Evolutionary conservation across 2,797 vertebrate genomes (phyloP), one percentile per base, ranked within the genome.

Genomic region (Rostrhamus sociabilis): DNA sequence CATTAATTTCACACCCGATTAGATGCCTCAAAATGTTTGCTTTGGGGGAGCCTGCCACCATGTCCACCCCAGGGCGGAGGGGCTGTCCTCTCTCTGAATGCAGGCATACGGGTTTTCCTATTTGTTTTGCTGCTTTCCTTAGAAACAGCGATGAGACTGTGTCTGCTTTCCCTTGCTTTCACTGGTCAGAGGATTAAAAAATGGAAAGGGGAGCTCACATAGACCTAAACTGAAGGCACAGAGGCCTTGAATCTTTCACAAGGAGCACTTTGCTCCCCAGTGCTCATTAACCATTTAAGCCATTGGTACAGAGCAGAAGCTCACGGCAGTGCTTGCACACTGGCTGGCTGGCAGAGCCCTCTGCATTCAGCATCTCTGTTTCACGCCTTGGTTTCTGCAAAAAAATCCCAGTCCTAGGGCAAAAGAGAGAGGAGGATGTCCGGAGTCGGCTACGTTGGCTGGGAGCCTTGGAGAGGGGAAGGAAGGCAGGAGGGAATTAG

Each of bases 211-310:
- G 45, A 90, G 32, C 25, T 69, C 47, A 26, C 34, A 18, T 4
- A 31, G 52, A 43, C 89, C 91, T 71, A 71, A 86, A 69, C 64
- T 13, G 38, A 74, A 77, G 86, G 55, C 21, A 34, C 32, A 62
- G 52, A 66, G 55, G 53, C 21, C 29, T 25, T 42, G 67, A 87
- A 42, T 67, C 74, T 75, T 73, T 89, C 85, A 59, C 71, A 81
- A 43, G 53, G 62, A 87, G 20, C 19, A 13, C 17, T 87, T 60
- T 69, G n/a, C 55, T 90, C 75, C 63, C 72, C 32, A 68, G 82
- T 2, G 12, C 68, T 93, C 72, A 73, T 86, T 47, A 86, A 78
- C 74, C 74, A 59, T 93, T 94, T 78, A 78, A 89, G 64, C 73
- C 68, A 40, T 9, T 2, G 2, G 40, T 63, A 43, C 29, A 66